phyloP scores from a whole-genome alignment of 2,797 vertebrate genomes.

The Nothura maculosa region DNA sequence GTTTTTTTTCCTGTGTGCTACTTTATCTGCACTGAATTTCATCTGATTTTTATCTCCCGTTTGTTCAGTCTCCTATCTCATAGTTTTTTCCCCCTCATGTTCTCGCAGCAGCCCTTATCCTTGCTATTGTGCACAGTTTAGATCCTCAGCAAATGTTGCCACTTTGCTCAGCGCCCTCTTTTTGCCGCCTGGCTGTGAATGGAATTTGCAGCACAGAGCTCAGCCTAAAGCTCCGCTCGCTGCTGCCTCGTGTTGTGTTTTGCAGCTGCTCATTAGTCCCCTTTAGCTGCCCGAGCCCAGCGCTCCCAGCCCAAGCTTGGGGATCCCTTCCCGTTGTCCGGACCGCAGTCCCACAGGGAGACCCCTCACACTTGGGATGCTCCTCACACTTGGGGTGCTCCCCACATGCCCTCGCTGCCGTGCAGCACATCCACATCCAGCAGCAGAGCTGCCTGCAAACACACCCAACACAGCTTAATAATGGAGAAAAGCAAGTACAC shows the following conservation, averaged over 20 bases:
- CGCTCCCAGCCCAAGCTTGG: too few relatives aligned
- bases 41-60: background rate
- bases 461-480: background rate
- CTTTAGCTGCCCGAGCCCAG: fast-evolving
- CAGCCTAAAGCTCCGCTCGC: background rate
- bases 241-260: fast-evolving
- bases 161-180: background rate
- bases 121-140: background rate
- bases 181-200: fast-evolving
- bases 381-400: background rate
- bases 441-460: background rate
- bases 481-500: background rate
- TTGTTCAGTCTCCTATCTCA: background rate
- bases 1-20: background rate
- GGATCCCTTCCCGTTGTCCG: too few relatives aligned
- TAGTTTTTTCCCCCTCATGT: background rate
- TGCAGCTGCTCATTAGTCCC: background rate
- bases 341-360: too few relatives aligned
- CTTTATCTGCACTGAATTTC: background rate
- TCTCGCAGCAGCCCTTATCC: background rate
- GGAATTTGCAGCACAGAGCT: background rate
- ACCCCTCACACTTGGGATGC: too few relatives aligned
- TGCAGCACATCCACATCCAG: fast-evolving
- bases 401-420: background rate
- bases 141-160: background rate